Evolutionary conservation across 2,888 invertebrate species (phyloP).

Genomic region (Nephrotoma flavescens): DNA sequence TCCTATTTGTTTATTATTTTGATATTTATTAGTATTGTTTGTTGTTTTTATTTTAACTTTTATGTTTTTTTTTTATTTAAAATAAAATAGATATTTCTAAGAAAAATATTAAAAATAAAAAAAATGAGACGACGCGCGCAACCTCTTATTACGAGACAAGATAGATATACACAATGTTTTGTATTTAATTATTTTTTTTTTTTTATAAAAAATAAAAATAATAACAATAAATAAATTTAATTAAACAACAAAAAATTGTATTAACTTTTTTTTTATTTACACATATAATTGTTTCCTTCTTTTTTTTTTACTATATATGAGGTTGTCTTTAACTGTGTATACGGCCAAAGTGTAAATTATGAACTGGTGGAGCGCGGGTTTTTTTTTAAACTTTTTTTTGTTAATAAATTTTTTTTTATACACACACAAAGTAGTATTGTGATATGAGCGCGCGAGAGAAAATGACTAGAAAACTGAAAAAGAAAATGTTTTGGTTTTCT

Average conservation of each 20-base stretch:
- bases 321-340: background rate
- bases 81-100: background rate
- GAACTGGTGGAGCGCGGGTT: background rate
- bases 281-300: background rate
- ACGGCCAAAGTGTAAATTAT: background rate
- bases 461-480: background rate
- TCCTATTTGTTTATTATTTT: background rate
- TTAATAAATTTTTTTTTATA: background rate
- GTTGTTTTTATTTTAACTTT: background rate
- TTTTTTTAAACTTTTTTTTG: background rate
- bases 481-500: background rate
- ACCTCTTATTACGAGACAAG: background rate
- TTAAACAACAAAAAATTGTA: background rate
- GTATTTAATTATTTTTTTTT: background rate
- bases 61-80: background rate
- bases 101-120: background rate
- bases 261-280: background rate
- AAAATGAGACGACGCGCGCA: background rate
- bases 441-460: background rate
- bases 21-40: background rate
- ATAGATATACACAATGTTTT: background rate
- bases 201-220: background rate
- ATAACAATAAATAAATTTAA: background rate
- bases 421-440: background rate
- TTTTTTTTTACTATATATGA: background rate